Base-by-base conservation (phyloP, 2,888 invertebrate species). In the Cheilosia vernalis region DNA sequence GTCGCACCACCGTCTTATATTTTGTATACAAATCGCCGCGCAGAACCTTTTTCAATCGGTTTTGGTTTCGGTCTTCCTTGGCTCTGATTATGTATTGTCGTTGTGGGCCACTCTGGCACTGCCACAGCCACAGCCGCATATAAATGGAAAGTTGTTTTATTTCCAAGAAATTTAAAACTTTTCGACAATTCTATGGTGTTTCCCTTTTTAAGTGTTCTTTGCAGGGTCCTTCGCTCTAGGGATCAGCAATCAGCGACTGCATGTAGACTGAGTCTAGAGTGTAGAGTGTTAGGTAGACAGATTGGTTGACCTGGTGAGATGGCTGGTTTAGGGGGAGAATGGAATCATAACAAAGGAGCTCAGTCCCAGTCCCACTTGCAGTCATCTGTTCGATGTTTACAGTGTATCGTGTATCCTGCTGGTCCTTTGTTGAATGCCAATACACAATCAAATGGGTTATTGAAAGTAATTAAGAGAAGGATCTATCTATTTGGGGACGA, bases 151-250 rank as follows among this genome's bases (percentile, higher is more conserved):
- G 81, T 80, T 85, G 79, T 91, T 91, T 91, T 90, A 91, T 91
- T 91, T 91, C 91, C 89, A 90, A 91, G 91, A 91, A 91, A 91
- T 91, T 91, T 90, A 91, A 91, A 91, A 91, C 91, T 91, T 91
- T 90, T 80, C 88, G 84, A 80, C 84, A 67, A 76, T 73, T 84
- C 64, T 56, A 73, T 73, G 83, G 79, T 84, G 79, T 84, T 84
- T 84, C 79, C 83, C 83, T 80, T 82, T 81, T 79, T 74, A 69
- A 78, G 78, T 83, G 78, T 70, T 81, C 61, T 66, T 15, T 60
- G 42, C 42, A 24, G 61, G 55, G 19, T 74, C 55, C 44, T 67
- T 40, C 44, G 64, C 56, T 64, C 1, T 17, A 40, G 77, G 56
- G 83, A 72, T 69, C 81, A 30, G 30, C 30, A 7, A 27, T 30